Evolutionary conservation across 2,888 invertebrate species (phyloP).

Genomic region (Disparrhopalites patrizii): DNA sequence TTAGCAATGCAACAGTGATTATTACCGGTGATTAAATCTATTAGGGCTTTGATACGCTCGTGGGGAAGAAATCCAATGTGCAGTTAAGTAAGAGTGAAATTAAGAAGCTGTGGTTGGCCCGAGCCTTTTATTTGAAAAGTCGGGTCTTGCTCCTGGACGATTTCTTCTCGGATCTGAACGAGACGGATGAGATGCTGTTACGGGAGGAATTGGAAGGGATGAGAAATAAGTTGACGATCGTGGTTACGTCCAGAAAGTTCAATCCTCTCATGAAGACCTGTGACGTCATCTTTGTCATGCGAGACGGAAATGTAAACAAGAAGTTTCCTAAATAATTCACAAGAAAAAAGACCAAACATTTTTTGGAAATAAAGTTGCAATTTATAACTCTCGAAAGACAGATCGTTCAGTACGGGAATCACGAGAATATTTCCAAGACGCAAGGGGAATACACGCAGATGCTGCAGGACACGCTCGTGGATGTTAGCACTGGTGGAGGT

Average conservation of each 20-base stretch:
- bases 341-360: background rate
- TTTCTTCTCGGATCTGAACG: slow-evolving; percentile 20
- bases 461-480: slow-evolving; percentile 25
- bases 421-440: slow-evolving; percentile 24
- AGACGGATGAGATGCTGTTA: slow-evolving; percentile 1
- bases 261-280: slow-evolving; percentile 11
- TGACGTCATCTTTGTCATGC: slow-evolving; percentile 19
- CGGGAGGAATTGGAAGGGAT: background rate
- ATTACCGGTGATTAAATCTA: background rate
- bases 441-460: slow-evolving; percentile 25
- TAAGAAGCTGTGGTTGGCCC: slow-evolving; percentile 31
- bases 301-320: background rate
- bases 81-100: slow-evolving; percentile 18
- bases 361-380: background rate
- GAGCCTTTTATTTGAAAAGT: slow-evolving; percentile 28
- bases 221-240: slow-evolving; percentile 11
- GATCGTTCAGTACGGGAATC: slow-evolving; percentile 30
- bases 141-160: slow-evolving; percentile 33
- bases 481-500: background rate
- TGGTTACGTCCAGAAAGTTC: slow-evolving; percentile 1
- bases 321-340: background rate
- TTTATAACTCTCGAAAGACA: slow-evolving; percentile 6
- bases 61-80: slow-evolving; percentile 7
- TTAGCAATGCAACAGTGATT: slow-evolving; percentile 21
- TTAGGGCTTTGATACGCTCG: slow-evolving; percentile 27